These are phyloP conservation scores for Drosophila pseudotakahashii DNA, from an alignment of 2,888 invertebrate genomes.

Conservation along the genomic window DNA sequence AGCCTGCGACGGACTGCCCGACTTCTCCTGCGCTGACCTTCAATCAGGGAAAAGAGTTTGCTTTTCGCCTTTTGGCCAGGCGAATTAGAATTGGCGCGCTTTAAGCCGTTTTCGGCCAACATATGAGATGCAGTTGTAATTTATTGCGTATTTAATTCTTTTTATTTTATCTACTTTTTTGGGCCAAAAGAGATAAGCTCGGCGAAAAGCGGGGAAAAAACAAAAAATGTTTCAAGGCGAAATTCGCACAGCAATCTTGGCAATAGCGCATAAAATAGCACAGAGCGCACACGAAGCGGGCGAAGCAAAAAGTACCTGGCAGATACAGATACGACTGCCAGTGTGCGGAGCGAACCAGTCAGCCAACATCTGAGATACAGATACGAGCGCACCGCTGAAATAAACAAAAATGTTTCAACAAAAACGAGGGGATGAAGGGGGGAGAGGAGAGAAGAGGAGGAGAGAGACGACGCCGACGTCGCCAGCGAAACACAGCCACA, in stretches of 20 bases:
- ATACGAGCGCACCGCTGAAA: conserved; percentile 64
- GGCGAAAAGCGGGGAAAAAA: conserved; percentile 35
- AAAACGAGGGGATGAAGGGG: conserved; percentile 19
- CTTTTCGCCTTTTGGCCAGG: conserved; percentile 15
- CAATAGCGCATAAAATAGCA: conserved; percentile 73
- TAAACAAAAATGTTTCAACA: conserved; percentile 78
- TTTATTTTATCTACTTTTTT: conserved; percentile 37
- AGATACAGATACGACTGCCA: conserved; percentile 45
- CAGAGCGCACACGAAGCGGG: conserved; percentile 52
- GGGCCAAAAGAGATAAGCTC: conserved; percentile 68
- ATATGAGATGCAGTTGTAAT: background rate
- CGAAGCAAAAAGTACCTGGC: conserved; percentile 80
- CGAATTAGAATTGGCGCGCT: conserved; percentile 77
- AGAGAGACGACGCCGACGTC: conserved; percentile 30
- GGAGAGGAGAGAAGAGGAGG: background rate
- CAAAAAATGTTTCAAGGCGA: conserved; percentile 82
- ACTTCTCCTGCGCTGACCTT: conserved; percentile 58
- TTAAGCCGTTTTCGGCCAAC: conserved; percentile 36
- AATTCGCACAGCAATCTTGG: conserved; percentile 59
- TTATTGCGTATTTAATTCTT: conserved; percentile 31
- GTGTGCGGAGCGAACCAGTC: conserved; percentile 58
- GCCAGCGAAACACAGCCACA: conserved; percentile 24
- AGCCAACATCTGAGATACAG: conserved; percentile 56
- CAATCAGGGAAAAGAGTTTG: conserved; percentile 55
- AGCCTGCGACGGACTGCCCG: conserved; percentile 54